Percentiles rank a stretch among this genome's conserved stretches.
Evolutionary conservation across 2,888 invertebrate species (phyloP).

Genomic region (Seladonia tumulorum): DNA sequence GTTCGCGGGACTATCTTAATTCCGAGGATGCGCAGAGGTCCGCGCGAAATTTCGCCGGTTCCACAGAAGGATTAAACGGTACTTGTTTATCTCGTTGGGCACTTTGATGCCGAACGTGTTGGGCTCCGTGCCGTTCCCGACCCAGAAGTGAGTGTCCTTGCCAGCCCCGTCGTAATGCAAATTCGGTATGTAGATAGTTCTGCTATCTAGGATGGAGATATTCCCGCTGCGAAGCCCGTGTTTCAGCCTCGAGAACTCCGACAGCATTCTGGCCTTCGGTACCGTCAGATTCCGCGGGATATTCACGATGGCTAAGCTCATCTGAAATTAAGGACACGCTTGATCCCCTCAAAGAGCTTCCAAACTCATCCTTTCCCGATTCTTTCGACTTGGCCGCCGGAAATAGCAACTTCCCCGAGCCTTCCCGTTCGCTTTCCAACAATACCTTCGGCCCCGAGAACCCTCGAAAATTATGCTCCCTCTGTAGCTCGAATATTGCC

Average conservation of each 20-base stretch:
- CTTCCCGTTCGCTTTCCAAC: not conserved
- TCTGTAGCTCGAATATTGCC: not conserved
- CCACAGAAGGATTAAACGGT: constrained; percentile 40
- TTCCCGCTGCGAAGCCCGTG: constrained; percentile 96
- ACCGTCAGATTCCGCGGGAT: constrained; percentile 91
- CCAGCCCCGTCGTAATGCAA: constrained; percentile 96
- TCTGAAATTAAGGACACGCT: constrained; percentile 85
- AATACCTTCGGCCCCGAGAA: not conserved
- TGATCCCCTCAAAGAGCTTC: not conserved
- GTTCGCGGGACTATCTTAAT: not conserved
- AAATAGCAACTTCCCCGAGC: not conserved
- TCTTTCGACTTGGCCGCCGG: not conserved
- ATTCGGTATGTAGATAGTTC: constrained; percentile 96
- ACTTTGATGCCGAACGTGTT: constrained; percentile 93
- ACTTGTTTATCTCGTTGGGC: constrained; percentile 94
- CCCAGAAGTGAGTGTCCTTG: constrained; percentile 97
- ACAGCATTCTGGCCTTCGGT: constrained; percentile 92
- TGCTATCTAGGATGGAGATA: constrained; percentile 95
- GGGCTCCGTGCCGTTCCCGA: constrained; percentile 94
- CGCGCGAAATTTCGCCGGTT: not conserved
- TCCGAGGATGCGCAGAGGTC: not conserved
- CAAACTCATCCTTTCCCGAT: not conserved
- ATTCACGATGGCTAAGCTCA: constrained; percentile 94
- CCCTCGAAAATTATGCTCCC: not conserved
- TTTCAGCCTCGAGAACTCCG: constrained; percentile 94